Evolutionary conservation across 1,140 invertebrate genomes (phyloP).

Genomic region (Macrocentrus cingulum): DNA sequence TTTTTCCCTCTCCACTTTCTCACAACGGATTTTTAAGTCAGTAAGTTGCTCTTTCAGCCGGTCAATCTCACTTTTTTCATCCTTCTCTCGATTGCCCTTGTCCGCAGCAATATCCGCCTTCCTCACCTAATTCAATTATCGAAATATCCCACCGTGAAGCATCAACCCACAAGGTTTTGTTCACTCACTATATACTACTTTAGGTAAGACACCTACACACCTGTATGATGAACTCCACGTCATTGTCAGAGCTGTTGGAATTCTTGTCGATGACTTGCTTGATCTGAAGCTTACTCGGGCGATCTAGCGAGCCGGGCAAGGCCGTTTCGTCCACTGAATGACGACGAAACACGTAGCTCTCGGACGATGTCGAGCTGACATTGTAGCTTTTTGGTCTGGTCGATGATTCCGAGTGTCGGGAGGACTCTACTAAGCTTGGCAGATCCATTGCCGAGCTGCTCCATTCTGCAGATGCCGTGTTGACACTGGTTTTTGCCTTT

Average conservation of each 20-base stretch:
- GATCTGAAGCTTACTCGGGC: conserved; percentile 50
- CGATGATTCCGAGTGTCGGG: neutral
- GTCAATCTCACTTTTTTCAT: conserved; percentile 68
- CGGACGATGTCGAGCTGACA: conserved; percentile 39
- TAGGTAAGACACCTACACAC: conserved; percentile 47
- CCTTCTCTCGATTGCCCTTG: conserved; percentile 46
- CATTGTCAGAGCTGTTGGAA: conserved; percentile 45
- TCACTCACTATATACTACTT: neutral
- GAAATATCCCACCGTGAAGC: neutral
- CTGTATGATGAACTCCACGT: conserved; percentile 56
- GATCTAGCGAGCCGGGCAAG: neutral
- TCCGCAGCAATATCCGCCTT: conserved; percentile 48
- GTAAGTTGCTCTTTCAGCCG: conserved; percentile 67
- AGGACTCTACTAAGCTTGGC: conserved; percentile 12
- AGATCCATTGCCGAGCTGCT: conserved; percentile 43
- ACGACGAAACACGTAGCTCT: conserved; percentile 38
- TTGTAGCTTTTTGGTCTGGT: conserved; percentile 36
- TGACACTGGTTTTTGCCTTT: conserved; percentile 30
- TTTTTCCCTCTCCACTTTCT: conserved; percentile 82
- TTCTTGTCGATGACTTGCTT: conserved; percentile 52
- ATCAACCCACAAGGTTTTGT: neutral
- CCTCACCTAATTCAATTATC: conserved; percentile 4
- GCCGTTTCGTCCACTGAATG: conserved; percentile 38
- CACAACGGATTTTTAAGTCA: conserved; percentile 68
- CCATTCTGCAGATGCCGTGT: conserved; percentile 31